Percentiles rank a stretch among this genome's conserved stretches.
phyloP scores from a whole-genome alignment of 2,797 vertebrate genomes.

The Phalloptychus januarius region DNA sequence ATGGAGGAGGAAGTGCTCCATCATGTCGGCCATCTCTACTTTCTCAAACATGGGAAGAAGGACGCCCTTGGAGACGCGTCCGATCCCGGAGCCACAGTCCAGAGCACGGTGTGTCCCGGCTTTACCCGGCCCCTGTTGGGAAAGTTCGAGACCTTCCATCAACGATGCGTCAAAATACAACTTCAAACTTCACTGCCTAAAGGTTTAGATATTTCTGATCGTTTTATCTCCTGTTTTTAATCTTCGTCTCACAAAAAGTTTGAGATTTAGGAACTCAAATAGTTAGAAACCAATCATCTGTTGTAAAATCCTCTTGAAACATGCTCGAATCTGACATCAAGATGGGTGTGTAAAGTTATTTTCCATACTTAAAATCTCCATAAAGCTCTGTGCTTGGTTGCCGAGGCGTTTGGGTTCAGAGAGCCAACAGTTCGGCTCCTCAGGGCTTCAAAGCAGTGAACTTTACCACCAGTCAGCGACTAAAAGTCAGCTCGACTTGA shows the following conservation, averaged over 20 bases:
- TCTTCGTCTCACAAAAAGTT: neutral
- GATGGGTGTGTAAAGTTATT: neutral
- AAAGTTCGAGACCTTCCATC: neutral
- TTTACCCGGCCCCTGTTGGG: conserved; percentile 86
- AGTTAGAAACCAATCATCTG: neutral
- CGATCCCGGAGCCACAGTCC: conserved; percentile 94
- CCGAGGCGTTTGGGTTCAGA: conserved; percentile 17
- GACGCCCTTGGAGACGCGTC: conserved; percentile 91
- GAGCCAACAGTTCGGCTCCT: conserved; percentile 35
- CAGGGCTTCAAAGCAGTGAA: conserved; percentile 45
- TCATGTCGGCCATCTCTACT: conserved; percentile 94
- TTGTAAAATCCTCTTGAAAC: neutral
- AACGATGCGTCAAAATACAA: neutral
- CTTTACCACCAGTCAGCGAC: conserved; percentile 41
- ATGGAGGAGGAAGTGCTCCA: conserved; percentile 90
- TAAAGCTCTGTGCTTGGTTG: neutral
- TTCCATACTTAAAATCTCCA: neutral
- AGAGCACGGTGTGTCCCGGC: conserved; percentile 86
- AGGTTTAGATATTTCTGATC: neutral
- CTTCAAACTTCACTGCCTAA: too few relatives aligned
- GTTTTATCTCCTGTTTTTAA: neutral
- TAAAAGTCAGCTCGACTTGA: conserved; percentile 44
- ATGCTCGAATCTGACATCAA: neutral
- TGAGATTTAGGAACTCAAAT: neutral
- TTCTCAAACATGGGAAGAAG: conserved; percentile 90